These are phyloP conservation scores for Corapipo altera DNA, from an alignment of 2,113 vertebrate genomes.

Conservation along the genomic window DNA sequence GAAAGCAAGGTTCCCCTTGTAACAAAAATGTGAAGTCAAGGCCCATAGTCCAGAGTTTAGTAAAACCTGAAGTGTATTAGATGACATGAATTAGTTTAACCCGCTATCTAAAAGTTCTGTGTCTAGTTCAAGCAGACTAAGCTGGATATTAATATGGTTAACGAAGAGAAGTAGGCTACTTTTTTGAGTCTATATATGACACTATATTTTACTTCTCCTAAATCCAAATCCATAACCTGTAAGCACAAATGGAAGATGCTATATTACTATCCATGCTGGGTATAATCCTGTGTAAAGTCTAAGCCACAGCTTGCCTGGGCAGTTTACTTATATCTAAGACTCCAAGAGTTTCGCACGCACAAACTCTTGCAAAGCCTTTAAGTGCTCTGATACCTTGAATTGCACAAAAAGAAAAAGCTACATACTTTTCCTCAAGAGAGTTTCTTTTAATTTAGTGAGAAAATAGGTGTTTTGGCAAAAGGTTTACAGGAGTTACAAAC, in stretches of 20 bases:
- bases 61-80: background rate
- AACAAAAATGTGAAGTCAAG: background rate
- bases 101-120: background rate
- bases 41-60: background rate
- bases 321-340: background rate
- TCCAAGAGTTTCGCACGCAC: background rate
- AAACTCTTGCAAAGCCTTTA: background rate
- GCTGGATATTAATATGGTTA: accelerated
- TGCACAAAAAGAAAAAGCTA: background rate
- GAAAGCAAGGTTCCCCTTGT: background rate
- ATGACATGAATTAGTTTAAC: background rate
- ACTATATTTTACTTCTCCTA: background rate
- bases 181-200: background rate
- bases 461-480: background rate
- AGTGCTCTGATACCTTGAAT: background rate
- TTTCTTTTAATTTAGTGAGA: background rate
- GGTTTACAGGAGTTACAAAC: background rate
- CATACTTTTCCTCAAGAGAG: background rate
- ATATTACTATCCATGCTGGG: background rate
- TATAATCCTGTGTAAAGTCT: background rate
- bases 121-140: background rate
- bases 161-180: background rate
- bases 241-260: background rate
- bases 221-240: background rate
- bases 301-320: no score